phyloP scores from a whole-genome alignment of 2,113 vertebrate species.

The Otis tarda region DNA sequence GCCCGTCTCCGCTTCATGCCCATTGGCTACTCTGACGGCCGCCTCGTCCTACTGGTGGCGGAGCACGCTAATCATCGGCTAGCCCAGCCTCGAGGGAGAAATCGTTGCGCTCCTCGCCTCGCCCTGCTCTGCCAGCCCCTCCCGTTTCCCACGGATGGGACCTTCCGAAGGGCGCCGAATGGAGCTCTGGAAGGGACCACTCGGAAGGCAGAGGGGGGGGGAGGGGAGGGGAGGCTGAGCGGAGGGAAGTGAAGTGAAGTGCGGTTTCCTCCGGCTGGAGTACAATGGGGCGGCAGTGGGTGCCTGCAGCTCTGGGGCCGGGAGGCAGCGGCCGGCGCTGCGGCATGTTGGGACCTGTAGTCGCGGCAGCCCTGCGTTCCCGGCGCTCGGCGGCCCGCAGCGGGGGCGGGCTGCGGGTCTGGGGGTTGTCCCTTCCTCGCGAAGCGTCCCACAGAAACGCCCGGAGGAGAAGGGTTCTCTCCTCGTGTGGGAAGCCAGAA shows the following conservation, averaged over 20 bases:
- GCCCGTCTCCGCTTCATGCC: neutral
- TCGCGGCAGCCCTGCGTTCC: neutral
- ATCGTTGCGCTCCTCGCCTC: neutral
- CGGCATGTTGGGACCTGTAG: neutral
- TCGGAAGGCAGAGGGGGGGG: neutral
- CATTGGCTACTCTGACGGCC: neutral
- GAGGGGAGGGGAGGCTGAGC: too few species aligned
- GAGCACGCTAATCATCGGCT: neutral
- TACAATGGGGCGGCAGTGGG: neutral
- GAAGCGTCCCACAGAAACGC: neutral
- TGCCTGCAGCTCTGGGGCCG: neutral
- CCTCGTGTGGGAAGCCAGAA: neutral
- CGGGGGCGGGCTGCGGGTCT: neutral
- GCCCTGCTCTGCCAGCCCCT: neutral
- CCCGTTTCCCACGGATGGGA: neutral
- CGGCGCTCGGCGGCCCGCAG: neutral
- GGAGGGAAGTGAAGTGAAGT: rapidly evolving
- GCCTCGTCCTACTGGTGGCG: neutral
- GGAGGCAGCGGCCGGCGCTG: neutral
- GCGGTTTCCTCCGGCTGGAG: neutral
- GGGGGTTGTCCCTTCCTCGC: rapidly evolving
- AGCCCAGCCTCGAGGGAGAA: neutral
- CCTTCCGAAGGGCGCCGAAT: neutral
- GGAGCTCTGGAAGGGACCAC: slow-evolving; percentile 27
- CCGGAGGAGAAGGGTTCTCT: neutral